A percentile compares a stretch with the other conserved stretches of the same genome.
Evolutionary conservation across 1,140 invertebrate species (phyloP).

Genomic region (Ctenoplectra terminalis): DNA sequence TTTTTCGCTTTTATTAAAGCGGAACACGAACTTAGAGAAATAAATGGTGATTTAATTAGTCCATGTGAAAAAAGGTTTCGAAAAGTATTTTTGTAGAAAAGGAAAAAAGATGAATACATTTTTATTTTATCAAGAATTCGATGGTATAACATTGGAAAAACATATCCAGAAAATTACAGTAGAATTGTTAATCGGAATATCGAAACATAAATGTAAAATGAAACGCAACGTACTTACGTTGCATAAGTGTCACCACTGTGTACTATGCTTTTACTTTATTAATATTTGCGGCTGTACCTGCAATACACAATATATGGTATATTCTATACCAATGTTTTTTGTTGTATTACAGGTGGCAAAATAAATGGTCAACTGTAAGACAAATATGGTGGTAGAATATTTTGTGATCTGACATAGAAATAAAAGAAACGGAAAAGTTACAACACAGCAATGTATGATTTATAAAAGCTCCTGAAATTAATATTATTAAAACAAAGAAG

Average conservation of each 20-base stretch:
- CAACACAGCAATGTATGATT: not conserved
- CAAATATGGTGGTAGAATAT: conserved; percentile 13
- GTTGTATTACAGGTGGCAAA: conserved; percentile 33
- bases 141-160: conserved; percentile 8
- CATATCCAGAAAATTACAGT: conserved; percentile 26
- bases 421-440: not conserved
- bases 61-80: not conserved
- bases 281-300: conserved; percentile 83
- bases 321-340: conserved; percentile 74
- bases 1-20: not conserved
- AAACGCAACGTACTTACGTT: conserved; percentile 81
- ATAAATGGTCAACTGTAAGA: conserved; percentile 16
- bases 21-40: not conserved
- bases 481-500: not conserved
- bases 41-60: conserved; percentile 26
- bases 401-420: not conserved
- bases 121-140: not conserved
- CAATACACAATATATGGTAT: conserved; percentile 81
- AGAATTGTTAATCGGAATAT: conserved; percentile 41
- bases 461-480: not conserved
- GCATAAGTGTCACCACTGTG: conserved; percentile 79
- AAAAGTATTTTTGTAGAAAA: conserved; percentile 7
- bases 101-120: not conserved
- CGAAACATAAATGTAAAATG: conserved; percentile 27
- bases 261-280: conserved; percentile 80